Base-by-base conservation (phyloP, 2,888 invertebrate species). In the Peribatodes rhomboidaria region DNA sequence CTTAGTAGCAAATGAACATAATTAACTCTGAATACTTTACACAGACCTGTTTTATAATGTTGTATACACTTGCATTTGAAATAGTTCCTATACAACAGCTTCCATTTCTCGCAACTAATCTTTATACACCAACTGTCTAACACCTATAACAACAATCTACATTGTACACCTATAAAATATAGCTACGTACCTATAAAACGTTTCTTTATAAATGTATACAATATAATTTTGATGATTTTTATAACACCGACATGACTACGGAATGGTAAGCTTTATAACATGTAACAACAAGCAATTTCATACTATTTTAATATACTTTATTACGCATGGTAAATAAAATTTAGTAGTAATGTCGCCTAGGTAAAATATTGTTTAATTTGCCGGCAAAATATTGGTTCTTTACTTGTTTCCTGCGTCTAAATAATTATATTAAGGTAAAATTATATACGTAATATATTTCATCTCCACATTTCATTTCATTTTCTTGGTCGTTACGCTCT, bases 131-230 rank as follows among this genome's bases (percentile, higher is more conserved):
- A 71, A 84, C 82, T 76, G 80, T 69, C 88, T 89, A 90, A 84
- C 78, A 81, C 71, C 88, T 89, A 88, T 80, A 78, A 87, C 84
- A 87, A 87, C 86, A 80, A 82, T 72, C 87, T 86, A 86, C 85
- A 55, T 57, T 33, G 57, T 84, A 84, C 71, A 70, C 22, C 75
- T 76, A 78, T 72, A 67, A 69, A 71, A 74, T 68, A 73, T 71
- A 75, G 59, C 73, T 73, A 73, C 65, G 35, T 62, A 61, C 41
- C 86, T 87, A 88, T 89, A 91, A 90, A 90, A 90, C 80, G 54
- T 76, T 77, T 78, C 22, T 81, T 87, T 90, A 92, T 83, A 91
- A 92, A 92, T 90, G 90, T 92, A 90, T 92, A 89, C 83, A 90
- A 89, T 89, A 83, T 73, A 73, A 73, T 72, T 68, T 69, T 76